These are phyloP conservation scores for Bungarus multicinctus DNA, from an alignment of 2,113 vertebrate genomes.

Conservation along the genomic window DNA sequence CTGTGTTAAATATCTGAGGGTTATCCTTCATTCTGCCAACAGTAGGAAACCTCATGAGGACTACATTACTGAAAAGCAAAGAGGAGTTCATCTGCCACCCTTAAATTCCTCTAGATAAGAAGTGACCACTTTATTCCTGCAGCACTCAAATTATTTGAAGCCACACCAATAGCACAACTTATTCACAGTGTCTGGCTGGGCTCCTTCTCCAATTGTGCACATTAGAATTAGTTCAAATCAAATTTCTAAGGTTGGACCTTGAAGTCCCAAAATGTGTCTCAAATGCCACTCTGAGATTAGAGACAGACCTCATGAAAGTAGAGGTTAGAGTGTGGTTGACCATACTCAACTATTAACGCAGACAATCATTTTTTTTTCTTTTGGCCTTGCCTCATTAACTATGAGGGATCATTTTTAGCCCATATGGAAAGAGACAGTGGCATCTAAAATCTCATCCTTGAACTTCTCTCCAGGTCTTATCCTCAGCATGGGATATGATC, in stretches of 20 bases:
- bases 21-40: not conserved
- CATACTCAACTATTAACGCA: no score
- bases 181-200: not conserved
- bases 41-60: not conserved
- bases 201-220: not conserved
- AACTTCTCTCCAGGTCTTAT: not conserved
- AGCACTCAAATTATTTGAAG: not conserved
- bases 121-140: not conserved
- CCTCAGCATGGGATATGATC: not conserved
- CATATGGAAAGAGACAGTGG: not conserved
- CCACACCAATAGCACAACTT: not conserved
- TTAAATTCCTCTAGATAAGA: not conserved
- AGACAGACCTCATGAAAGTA: not conserved
- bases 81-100: not conserved
- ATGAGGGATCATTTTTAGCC: not conserved
- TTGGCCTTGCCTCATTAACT: not conserved
- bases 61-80: not conserved
- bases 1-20: not conserved
- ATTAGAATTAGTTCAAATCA: not conserved
- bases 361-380: not conserved
- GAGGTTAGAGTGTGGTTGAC: not conserved
- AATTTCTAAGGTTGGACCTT: not conserved
- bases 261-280: not conserved
- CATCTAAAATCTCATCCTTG: not conserved
- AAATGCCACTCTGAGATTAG: not conserved